These are phyloP conservation scores for Macrobrachium nipponense DNA, from an alignment of 1,140 invertebrate species.

Conservation along the genomic window DNA sequence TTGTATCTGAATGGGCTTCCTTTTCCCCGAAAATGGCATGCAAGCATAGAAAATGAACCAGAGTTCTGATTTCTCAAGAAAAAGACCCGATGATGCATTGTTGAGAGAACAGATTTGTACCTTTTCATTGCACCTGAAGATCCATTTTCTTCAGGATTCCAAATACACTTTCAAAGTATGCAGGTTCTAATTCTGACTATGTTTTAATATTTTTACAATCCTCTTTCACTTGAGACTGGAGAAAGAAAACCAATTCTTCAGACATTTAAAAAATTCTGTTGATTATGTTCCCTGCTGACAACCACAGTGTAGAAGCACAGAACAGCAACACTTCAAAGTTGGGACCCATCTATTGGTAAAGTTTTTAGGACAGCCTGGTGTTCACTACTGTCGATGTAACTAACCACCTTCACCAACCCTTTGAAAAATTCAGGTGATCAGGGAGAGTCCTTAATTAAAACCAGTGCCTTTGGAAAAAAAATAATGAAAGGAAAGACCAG, in stretches of 20 bases:
- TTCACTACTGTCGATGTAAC: conserved; percentile 10
- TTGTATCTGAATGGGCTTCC: too few relatives aligned
- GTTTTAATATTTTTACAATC: neutral
- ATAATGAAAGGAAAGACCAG: too few relatives aligned
- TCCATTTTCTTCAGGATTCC: neutral
- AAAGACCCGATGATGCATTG: too few relatives aligned
- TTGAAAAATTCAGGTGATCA: neutral
- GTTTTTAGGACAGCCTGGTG: neutral
- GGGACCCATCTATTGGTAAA: neutral
- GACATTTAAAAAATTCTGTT: neutral
- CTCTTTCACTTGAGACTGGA: neutral
- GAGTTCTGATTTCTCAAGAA: too few relatives aligned
- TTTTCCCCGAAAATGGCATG: too few relatives aligned
- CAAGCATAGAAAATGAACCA: too few relatives aligned
- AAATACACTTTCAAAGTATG: neutral
- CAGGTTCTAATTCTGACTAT: conserved; percentile 1
- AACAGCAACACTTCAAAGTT: conserved; percentile 5
- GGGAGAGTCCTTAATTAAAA: neutral
- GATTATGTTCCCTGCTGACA: conserved; percentile 7
- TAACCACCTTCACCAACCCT: conserved; percentile 21
- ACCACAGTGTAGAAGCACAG: neutral
- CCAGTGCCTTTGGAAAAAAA: conserved; percentile 1
- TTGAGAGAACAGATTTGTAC: too few relatives aligned
- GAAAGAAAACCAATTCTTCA: conserved; percentile 6
- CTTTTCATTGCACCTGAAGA: too few relatives aligned